Evolutionary conservation across 1,140 invertebrate species (phyloP), one percentile per base, ranked within the genome.

Genomic region (Scaptodrosophila lebanonensis): DNA sequence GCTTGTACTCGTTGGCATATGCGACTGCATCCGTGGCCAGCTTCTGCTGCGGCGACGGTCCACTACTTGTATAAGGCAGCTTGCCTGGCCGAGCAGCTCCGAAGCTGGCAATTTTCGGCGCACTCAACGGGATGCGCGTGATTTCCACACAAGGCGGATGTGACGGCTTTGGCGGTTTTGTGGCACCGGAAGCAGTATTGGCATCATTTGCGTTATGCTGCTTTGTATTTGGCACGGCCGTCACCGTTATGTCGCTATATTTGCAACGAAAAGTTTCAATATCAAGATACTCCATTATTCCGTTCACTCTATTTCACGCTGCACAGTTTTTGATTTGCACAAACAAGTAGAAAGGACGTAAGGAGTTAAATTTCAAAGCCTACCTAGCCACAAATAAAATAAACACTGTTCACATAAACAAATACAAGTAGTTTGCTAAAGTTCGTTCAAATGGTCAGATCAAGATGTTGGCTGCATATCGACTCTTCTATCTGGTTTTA

Each of bases 241-340:
- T 79, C 1, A 79, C 65, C 9, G 75, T 79, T 43, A 79, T 50
- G n/a, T 79, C 75, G 40, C 61, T 82, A 43, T 79, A 79, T 20
- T 56, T 69, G 1, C 65, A 75, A 3, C 76, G 69, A 20, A 79
- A 73, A 25, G 76, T 66, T 39, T 79, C 75, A 3, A 79, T 45
- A 27, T 79, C 75, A 35, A 82, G 22, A 49, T 36, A 62, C 0
- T 82, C 54, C 72, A 77, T 77, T 15, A n/a, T n/a, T n/a, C n/a
- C n/a, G n/a, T n/a, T n/a, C n/a, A n/a, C n/a, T n/a, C n/a, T n/a
- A n/a, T n/a, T n/a, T n/a, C n/a, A n/a, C n/a, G n/a, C n/a, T n/a
- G n/a, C n/a, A n/a, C n/a, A n/a, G n/a, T n/a, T n/a, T n/a, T n/a
- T n/a, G n/a, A n/a, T n/a, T n/a, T n/a, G n/a, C n/a, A n/a, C n/a